Evolutionary conservation across 2,888 invertebrate species (phyloP).

Genomic region (Ectropis crepuscularia): DNA sequence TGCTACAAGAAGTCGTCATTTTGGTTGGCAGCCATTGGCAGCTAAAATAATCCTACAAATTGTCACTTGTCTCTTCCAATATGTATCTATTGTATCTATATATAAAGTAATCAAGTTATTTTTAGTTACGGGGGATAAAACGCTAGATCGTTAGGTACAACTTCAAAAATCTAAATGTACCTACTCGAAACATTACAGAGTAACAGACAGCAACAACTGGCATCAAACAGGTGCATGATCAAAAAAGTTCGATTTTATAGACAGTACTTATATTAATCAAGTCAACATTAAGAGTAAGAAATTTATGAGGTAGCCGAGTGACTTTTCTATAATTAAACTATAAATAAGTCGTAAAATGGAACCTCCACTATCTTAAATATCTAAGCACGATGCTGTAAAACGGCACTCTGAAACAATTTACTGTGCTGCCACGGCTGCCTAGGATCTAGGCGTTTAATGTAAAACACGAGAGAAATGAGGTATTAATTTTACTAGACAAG

Average conservation of each 20-base stretch:
- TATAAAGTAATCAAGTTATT: neutral
- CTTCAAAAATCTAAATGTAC: neutral
- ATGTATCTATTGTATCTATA: too few relatives aligned
- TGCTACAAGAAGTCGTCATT: too few relatives aligned
- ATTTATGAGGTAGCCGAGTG: slow-evolving; percentile 22
- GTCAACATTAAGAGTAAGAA: slow-evolving; percentile 13
- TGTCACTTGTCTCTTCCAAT: too few relatives aligned
- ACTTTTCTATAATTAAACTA: slow-evolving; percentile 52
- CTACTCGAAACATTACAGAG: neutral
- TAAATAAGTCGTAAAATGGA: slow-evolving; percentile 51
- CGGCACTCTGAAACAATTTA: slow-evolving; percentile 18
- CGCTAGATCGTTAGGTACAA: neutral
- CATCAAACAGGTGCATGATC: neutral
- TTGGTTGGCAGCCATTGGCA: too few relatives aligned
- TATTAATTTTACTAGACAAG: too few relatives aligned
- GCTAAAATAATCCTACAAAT: too few relatives aligned
- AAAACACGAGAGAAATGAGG: too few relatives aligned
- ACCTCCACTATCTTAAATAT: slow-evolving; percentile 41
- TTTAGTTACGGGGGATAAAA: neutral
- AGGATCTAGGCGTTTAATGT: too few relatives aligned
- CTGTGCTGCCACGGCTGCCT: neutral
- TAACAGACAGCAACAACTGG: neutral
- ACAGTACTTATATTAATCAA: slow-evolving; percentile 13
- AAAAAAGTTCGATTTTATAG: neutral
- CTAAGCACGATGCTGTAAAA: slow-evolving; percentile 43